phyloP scores from a whole-genome alignment of 2,888 invertebrate genomes.

The Hirtodrosophila histrioides region DNA sequence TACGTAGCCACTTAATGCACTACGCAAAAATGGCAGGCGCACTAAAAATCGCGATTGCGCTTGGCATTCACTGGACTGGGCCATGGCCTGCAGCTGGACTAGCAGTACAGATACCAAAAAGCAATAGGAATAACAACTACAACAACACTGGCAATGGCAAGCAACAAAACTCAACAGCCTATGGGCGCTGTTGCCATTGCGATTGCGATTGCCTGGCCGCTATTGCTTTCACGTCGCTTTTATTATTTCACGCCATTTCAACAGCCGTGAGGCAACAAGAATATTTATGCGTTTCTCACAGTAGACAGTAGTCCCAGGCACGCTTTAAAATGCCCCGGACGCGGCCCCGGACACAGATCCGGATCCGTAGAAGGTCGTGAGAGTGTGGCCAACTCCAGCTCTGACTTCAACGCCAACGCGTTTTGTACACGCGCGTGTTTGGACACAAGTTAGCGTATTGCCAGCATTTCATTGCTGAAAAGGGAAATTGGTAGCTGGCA shows the following conservation, averaged over 20 bases:
- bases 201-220: slow-evolving; percentile 55
- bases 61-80: slow-evolving; percentile 18
- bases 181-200: slow-evolving; percentile 42
- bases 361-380: slow-evolving; percentile 22
- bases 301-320: slow-evolving; percentile 50
- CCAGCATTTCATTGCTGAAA: slow-evolving; percentile 25
- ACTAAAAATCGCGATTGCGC: slow-evolving; percentile 55
- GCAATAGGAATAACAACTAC: slow-evolving; percentile 3
- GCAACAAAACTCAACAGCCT: slow-evolving; percentile 54
- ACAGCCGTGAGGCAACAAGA: slow-evolving; percentile 79
- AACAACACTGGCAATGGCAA: slow-evolving; percentile 6
- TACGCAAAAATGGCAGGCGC: slow-evolving; percentile 50
- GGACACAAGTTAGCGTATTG: slow-evolving; percentile 71
- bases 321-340: slow-evolving; percentile 62
- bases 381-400: slow-evolving; percentile 19
- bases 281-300: slow-evolving; percentile 73
- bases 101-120: slow-evolving; percentile 33
- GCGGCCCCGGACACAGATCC: slow-evolving; percentile 10
- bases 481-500: slow-evolving; percentile 46
- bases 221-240: slow-evolving; percentile 77
- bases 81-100: slow-evolving; percentile 56
- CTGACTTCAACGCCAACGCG: slow-evolving; percentile 43
- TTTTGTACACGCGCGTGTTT: slow-evolving; percentile 70
- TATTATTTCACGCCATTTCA: slow-evolving; percentile 80
- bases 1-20: slow-evolving; percentile 54